A percentile compares a stretch with the other conserved stretches of the same genome.
phyloP scores from a whole-genome alignment of 2,888 invertebrate genomes.

The Tenthredo distinguenda region DNA sequence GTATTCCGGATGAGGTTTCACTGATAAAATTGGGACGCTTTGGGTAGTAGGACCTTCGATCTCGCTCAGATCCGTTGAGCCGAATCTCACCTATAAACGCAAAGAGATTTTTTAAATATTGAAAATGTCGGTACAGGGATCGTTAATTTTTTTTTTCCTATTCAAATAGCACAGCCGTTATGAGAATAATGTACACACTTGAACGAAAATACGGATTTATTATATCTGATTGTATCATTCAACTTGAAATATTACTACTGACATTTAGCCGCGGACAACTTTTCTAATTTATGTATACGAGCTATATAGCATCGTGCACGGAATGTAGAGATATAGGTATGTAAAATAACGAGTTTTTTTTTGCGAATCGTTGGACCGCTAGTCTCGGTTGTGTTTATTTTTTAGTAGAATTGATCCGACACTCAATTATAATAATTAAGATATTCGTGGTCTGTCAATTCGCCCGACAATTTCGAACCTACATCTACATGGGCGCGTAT shows the following conservation, averaged over 20 bases:
- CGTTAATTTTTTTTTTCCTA: not conserved
- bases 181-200: not conserved
- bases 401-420: not conserved
- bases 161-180: not conserved
- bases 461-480: not conserved
- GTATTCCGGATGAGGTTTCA: constrained; percentile 68
- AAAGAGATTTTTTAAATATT: not conserved
- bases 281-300: constrained; percentile 31
- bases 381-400: not conserved
- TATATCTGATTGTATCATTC: not conserved
- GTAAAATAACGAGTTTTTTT: constrained; percentile 18
- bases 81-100: constrained; percentile 68
- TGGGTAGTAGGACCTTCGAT: constrained; percentile 63
- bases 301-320: not conserved
- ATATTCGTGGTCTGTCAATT: not conserved
- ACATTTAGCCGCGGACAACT: constrained; percentile 24
- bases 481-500: not conserved
- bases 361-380: not conserved
- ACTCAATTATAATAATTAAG: not conserved
- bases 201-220: not conserved
- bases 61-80: constrained; percentile 63
- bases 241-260: not conserved
- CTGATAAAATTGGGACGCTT: constrained; percentile 62
- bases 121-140: not conserved
- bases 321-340: not conserved